Percentiles rank a stretch among this genome's conserved stretches.
phyloP scores from a whole-genome alignment of 1,140 invertebrate genomes.

The Macrostomum lignano region DNA sequence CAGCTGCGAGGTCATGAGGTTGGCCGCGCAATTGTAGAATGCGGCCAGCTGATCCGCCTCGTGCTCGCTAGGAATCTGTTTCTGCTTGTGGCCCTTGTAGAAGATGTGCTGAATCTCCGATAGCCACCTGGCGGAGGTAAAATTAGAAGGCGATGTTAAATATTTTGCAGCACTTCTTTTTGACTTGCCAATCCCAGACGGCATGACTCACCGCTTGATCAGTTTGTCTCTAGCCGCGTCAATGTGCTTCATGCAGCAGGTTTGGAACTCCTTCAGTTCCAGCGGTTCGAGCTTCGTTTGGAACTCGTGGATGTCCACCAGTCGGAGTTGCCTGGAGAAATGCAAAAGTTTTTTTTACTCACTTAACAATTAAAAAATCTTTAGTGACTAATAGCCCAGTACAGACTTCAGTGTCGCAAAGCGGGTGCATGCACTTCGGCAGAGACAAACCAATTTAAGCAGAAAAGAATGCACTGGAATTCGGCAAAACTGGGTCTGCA shows the following conservation, averaged over 20 bases:
- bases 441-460: no score
- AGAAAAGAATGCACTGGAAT: no score
- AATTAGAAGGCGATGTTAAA: no score
- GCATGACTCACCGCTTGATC: constrained; percentile 27
- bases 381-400: not conserved
- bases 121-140: constrained; percentile 36
- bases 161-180: not conserved
- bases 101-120: constrained; percentile 34
- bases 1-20: constrained; percentile 54
- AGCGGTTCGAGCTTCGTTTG: constrained; percentile 27
- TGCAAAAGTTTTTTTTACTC: constrained; percentile 3
- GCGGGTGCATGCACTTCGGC: no score
- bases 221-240: constrained; percentile 30
- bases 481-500: no score
- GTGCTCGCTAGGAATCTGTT: constrained; percentile 39
- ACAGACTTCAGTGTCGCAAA: no score
- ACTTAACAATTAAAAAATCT: constrained; percentile 7
- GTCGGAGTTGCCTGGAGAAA: constrained; percentile 28
- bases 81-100: constrained; percentile 38
- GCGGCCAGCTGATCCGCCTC: constrained; percentile 37
- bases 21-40: constrained; percentile 53
- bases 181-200: constrained; percentile 3
- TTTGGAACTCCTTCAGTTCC: constrained; percentile 32
- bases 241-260: constrained; percentile 30
- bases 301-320: constrained; percentile 32